Percentiles rank a stretch among this genome's conserved stretches.
phyloP scores from a whole-genome alignment of 2,797 vertebrate species.

The Callimico goeldii region DNA sequence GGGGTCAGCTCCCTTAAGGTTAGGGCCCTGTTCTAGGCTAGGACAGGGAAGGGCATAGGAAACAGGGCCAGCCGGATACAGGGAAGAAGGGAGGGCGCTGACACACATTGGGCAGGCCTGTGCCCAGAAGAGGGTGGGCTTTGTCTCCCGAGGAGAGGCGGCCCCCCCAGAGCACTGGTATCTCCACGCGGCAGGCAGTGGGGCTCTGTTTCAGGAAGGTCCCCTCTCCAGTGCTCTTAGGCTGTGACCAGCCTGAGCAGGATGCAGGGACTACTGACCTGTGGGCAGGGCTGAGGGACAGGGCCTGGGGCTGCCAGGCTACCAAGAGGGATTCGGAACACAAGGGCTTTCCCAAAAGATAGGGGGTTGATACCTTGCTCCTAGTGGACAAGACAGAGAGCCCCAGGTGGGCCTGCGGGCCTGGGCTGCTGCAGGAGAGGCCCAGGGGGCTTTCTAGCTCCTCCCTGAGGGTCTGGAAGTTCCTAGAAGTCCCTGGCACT shows the following conservation, averaged over 20 bases:
- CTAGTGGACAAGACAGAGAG: background rate
- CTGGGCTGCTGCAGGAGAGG: background rate
- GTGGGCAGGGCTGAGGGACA: background rate
- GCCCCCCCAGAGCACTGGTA: background rate
- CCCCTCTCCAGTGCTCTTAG: background rate
- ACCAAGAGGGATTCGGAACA: background rate
- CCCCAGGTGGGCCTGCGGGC: background rate
- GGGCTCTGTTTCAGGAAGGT: background rate
- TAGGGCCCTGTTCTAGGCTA: background rate
- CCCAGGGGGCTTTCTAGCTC: background rate
- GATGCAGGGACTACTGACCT: background rate
- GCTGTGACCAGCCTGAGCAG: background rate
- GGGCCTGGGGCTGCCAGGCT: background rate
- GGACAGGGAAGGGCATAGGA: background rate
- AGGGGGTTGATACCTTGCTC: background rate
- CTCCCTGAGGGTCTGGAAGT: background rate
- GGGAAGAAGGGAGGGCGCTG: background rate
- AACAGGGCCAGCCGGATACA: background rate
- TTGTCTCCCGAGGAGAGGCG: background rate
- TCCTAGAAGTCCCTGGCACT: background rate
- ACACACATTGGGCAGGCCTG: fast-evolving
- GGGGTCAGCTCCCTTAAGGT: background rate
- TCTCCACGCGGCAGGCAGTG: background rate
- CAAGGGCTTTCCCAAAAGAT: background rate
- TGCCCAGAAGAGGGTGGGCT: background rate